Evolutionary conservation across 2,888 invertebrate species (phyloP).

Genomic region (Parnassius mnemosyne): DNA sequence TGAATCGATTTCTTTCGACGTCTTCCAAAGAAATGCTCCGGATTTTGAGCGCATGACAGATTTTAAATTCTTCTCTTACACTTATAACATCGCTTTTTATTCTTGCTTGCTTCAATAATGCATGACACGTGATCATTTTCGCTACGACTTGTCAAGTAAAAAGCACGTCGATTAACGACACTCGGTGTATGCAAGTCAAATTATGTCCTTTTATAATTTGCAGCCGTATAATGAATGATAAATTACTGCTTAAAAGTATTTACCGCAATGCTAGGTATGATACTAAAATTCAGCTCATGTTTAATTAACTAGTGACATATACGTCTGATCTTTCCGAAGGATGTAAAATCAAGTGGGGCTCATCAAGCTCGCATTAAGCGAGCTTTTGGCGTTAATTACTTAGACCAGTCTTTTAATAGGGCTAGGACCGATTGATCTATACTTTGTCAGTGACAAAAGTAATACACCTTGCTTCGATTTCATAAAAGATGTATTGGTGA

Average conservation of each 20-base stretch:
- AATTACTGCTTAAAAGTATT: conserved; percentile 33
- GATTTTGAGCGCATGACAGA: conserved; percentile 77
- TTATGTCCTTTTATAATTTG: conserved; percentile 35
- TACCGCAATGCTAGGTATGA: conserved; percentile 30
- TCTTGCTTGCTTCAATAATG: conserved; percentile 70
- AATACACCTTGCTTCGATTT: conserved; percentile 49
- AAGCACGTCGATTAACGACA: conserved; percentile 53
- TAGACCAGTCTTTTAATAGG: conserved; percentile 50
- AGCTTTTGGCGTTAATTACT: conserved; percentile 41
- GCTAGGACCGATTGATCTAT: conserved; percentile 24
- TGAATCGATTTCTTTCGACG: conserved; percentile 53
- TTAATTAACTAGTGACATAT: conserved; percentile 18
- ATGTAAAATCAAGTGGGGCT: conserved; percentile 3
- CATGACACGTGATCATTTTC: conserved; percentile 73
- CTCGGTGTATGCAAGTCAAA: conserved; percentile 44
- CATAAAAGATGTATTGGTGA: conserved; percentile 62
- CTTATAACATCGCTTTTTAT: conserved; percentile 64
- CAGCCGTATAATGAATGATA: conserved; percentile 27
- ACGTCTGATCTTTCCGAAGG: conserved; percentile 2
- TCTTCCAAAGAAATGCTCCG: conserved; percentile 66
- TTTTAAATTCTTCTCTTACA: conserved; percentile 79
- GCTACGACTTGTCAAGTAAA: conserved; percentile 56
- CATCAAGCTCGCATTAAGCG: no score
- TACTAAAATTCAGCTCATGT: conserved; percentile 26
- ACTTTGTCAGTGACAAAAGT: background rate